Base-by-base conservation (phyloP, 1,140 invertebrate species). In the Zaprionus lachaisei region DNA sequence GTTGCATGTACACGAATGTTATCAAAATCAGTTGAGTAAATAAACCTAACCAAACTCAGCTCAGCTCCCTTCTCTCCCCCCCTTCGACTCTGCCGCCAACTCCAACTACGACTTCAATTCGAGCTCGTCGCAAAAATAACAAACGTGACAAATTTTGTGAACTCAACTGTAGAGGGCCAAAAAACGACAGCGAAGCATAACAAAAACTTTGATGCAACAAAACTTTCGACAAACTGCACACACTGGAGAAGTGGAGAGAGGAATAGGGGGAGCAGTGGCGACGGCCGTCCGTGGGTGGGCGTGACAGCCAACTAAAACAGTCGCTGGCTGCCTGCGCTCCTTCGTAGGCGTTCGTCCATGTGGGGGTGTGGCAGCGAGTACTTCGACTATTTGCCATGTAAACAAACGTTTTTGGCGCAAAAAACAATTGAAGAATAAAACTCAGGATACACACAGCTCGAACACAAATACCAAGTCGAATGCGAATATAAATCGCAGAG, bases 11-110 rank as follows among this genome's bases (percentile, higher is more conserved):
- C 86, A 89, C 91, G 80, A 92, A 92, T 91, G 91, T 92, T 92
- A 92, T 92, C 91, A 92, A 92, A 92, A 92, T 92, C 91, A 92
- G 91, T 92, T 92, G 84, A 81, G 91, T 92, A 92, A 92, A 92
- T 92, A 92, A 84, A 60, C 68, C 61, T 26, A 70, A 70, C 72
- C 44, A 61, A 71, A 76, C 66, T 70, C 41, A 51, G 56, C 72
- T 3, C 24, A 71, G 58, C 60, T 37, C 34, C 14, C 38, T n/a
- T 2, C 38, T n/a, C 15, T 2, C 14, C 2, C 0, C 41, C 22
- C 5, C 44, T 28, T 4, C 24, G 7, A 24, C 2, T 34, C 14
- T 26, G 6, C 6, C 38, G 14, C 17, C 55, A 20, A 2, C 57
- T 34, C 56, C 54, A 37, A 58, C 66, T 62, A 26, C 14, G 17